These are phyloP conservation scores for Daktulosphaira vitifoliae DNA, from an alignment of 1,140 invertebrate species.

Conservation along the genomic window DNA sequence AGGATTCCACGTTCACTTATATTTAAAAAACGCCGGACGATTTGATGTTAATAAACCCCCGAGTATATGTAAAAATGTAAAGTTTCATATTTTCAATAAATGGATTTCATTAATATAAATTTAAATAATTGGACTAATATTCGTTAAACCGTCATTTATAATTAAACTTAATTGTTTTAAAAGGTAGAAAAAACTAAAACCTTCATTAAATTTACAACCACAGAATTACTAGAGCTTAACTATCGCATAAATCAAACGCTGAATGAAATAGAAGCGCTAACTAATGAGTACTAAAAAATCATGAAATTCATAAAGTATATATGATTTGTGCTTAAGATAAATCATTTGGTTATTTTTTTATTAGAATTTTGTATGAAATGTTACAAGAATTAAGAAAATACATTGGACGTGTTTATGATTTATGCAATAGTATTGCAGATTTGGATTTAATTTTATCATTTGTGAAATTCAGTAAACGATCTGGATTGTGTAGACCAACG, in stretches of 20 bases:
- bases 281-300: conserved; percentile 74
- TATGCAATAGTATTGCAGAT: conserved; percentile 69
- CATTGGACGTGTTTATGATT: conserved; percentile 64
- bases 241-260: conserved; percentile 61
- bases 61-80: conserved; percentile 55
- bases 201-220: conserved; percentile 65
- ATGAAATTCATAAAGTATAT: no score
- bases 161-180: no score
- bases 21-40: conserved; percentile 43
- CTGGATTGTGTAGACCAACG: conserved; percentile 55
- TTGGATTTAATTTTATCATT: conserved; percentile 69
- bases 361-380: conserved; percentile 54
- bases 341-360: conserved; percentile 41
- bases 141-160: no score
- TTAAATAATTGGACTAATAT: no score
- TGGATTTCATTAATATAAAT: no score
- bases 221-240: conserved; percentile 59
- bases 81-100: no score
- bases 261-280: conserved; percentile 69
- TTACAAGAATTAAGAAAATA: conserved; percentile 55
- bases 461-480: conserved; percentile 52
- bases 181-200: conserved; percentile 57
- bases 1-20: conserved; percentile 68
- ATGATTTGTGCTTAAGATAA: no score
- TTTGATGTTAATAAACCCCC: conserved; percentile 54